Base-by-base conservation (phyloP, 2,113 vertebrate genomes). In the Pheucticus melanocephalus region DNA sequence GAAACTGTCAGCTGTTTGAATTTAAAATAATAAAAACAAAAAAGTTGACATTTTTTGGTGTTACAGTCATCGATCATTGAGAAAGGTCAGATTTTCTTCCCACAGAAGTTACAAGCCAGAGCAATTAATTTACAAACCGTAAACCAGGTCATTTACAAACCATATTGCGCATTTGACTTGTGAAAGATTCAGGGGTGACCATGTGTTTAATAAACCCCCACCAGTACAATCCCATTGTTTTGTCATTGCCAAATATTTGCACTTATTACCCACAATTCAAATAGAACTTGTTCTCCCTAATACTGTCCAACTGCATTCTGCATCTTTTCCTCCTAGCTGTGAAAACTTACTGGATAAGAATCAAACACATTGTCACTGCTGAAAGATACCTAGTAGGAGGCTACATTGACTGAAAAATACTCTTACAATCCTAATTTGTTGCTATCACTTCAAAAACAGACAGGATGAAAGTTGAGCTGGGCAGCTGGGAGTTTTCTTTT, bases 1-100 rank as follows among this genome's bases (percentile, higher is more conserved):
- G 92, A 95, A 97, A 96, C 71, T 54, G 87, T 92, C 94, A 95
- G 47, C 72, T 76, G 86, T 87, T 82, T 88, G 44, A 97, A 94
- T 93, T 75, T 11, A n/a, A 87, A 77, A 78, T 14, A 20, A 15
- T 40, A 39, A 59, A 15, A 66, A 63, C 24, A 50, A 59, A 59
- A 87, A 3, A 96, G 51, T 59, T 88, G 91, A 83, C 73, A 93
- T 51, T 45, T 70, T 90, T 90, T 21, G 75, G 72, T 66, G 90
- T 97, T 96, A 95, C 93, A 95, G 85, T 47, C 88, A 85, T 39
- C 9, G 35, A 82, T 68, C 72, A 93, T 39, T 39, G 78, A 71
- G 69, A 95, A 92, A 87, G 51, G 54, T 65, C 37, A 80, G 73
- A 76, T 94, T 93, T 75, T 87, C 84, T 87, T 92, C 92, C 94